Evolutionary conservation across 2,113 vertebrate species (phyloP), one percentile per base, ranked within the genome.

Genomic region (Alligator mississippiensis): DNA sequence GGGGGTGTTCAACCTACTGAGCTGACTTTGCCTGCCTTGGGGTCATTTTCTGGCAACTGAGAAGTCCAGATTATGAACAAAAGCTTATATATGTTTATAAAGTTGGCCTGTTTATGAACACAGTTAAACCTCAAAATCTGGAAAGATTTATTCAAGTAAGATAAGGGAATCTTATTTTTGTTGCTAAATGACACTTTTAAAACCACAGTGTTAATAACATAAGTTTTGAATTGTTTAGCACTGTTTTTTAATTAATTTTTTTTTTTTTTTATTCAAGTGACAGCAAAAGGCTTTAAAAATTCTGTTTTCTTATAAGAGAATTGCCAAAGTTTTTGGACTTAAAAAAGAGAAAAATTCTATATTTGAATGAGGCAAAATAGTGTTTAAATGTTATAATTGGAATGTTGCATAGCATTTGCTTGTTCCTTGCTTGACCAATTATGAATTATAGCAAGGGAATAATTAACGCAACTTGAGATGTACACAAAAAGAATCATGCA

Each of bases 141-240:
- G 28, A 9, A 78, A 30, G 2, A 89, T 96, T 93, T 84, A 82
- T 77, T 28, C 21, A 28, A 80, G 77, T 79, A 86, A 87, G 84
- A 93, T 80, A 92, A 87, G 68, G 63, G 70, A 87, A 47, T 62
- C 87, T 72, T 84, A 66, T 75, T 85, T 95, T 79, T 90, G 91
- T 94, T 93, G 59, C 30, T 87, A 92, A 78, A 81, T 57, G 57
- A 96, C 83, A 70, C 85, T 82, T 94, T 66, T 80, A 91, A 22
- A 34, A 95, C 47, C 93, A 19, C 75, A 93, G 34, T 66, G 59
- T 88, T 91, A 90, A 16, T 97, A 96, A 70, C 85, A 92, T 97
- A 93, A 90, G 91, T 81, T 80, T 80, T 97, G 63, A 90, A 96
- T 95, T 92, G 79, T 88, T 11, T 88, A 91, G 92, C 92, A 66